Base-by-base conservation (phyloP, 1,140 invertebrate species). In the Cotesia glomerata region DNA sequence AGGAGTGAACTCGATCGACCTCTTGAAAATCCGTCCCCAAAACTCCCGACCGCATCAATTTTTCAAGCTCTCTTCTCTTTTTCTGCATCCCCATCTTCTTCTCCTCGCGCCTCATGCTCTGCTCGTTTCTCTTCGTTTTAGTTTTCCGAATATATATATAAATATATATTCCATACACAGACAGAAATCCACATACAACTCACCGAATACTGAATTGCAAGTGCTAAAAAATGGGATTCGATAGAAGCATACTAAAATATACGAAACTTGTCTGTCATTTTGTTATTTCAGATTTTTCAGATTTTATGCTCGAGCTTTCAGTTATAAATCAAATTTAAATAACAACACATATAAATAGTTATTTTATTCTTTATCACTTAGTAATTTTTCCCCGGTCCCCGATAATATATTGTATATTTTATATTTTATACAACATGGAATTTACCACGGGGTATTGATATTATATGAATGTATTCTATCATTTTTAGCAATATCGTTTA, bases 11-110 rank as follows among this genome's bases (percentile, higher is more conserved):
- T 26, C 54, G 54, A 69, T 39, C 36, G 52, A 68, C 49, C 65
- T 56, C 65, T 58, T 56, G 65, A 68, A 68, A 68, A 54, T 68
- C 65, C 49, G 49, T 58, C 65, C 18, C 52, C 26, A 51, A 68
- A 68, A 69, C 67, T 61, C 56, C 36, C 34, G 56, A 68, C 51
- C 65, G 32, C 65, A 69, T 69, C 67, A 69, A 69, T 69, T 69
- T 69, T 69, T 59, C 67, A 69, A 61, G 13, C n/a, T 11, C 18
- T 39, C 39, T 45, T 11, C 18, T 26, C 26, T 26, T 26, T 26
- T 26, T 26, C 26, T 26, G 26, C 26, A 26, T 26, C 45, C 34
- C 51, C 39, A 16, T 26, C 65, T 49, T 36, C 65, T 68, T 26
- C 65, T 49, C 14, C 65, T 68, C 16, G 3, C 9, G 11, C 56